phyloP scores from a whole-genome alignment of 2,113 vertebrate genomes.

The Halichoeres trimaculatus region DNA sequence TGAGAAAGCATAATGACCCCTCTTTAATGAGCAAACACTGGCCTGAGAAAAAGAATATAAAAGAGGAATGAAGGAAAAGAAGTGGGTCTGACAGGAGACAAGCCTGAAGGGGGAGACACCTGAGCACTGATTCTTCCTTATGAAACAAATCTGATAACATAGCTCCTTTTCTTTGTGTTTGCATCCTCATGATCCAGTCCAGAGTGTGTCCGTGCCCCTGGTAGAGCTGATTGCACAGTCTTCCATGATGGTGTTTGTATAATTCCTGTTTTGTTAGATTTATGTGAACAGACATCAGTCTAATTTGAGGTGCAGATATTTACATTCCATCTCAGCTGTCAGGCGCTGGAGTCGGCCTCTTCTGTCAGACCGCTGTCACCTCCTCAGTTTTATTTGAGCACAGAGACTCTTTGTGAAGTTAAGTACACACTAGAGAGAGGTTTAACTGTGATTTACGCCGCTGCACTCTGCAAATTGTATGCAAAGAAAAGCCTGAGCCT shows the following conservation, averaged over 20 bases:
- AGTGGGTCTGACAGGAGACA: not conserved
- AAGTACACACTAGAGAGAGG: conserved; percentile 29
- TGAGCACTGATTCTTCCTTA: not conserved
- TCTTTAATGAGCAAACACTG: no score
- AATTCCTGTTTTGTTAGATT: not conserved
- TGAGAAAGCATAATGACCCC: no score
- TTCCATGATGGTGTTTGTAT: not conserved
- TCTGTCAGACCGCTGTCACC: not conserved
- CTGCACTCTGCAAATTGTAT: conserved; percentile 74
- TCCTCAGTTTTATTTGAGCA: conserved; percentile 4
- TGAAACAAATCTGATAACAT: no score
- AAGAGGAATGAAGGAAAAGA: not conserved
- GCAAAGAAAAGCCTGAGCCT: conserved; percentile 68
- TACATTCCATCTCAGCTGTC: not conserved
- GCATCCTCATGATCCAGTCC: not conserved
- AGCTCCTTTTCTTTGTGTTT: not conserved
- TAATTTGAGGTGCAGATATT: not conserved
- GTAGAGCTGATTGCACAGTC: not conserved
- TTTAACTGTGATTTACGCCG: conserved; percentile 77
- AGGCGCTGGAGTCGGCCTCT: no score
- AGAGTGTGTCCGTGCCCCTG: not conserved
- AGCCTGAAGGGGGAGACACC: not conserved
- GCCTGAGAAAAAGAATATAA: not conserved
- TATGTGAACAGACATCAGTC: not conserved
- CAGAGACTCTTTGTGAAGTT: not conserved